A percentile compares a stretch with the other conserved stretches of the same genome.
phyloP scores from a whole-genome alignment of 1,140 invertebrate genomes.

The Andricus grossulariae region DNA sequence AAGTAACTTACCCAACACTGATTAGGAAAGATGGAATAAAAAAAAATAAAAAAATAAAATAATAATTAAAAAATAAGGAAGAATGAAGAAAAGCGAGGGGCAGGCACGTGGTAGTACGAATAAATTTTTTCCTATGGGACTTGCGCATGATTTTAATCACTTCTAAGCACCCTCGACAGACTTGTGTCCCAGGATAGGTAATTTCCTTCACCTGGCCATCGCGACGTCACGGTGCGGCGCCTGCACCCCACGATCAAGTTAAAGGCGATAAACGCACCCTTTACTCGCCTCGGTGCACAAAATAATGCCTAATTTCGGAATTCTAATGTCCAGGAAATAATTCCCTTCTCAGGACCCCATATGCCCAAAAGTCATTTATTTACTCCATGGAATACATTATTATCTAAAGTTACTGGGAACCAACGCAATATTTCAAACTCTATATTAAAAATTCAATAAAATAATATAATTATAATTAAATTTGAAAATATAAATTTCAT shows the following conservation, averaged over 20 bases:
- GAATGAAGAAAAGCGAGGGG: slow-evolving; percentile 45
- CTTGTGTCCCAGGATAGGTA: slow-evolving; percentile 42
- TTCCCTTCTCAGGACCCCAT: too few species aligned
- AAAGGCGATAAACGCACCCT: slow-evolving; percentile 51
- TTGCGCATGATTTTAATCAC: slow-evolving; percentile 46
- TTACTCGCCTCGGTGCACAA: slow-evolving; percentile 49
- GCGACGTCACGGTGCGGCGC: slow-evolving; percentile 61
- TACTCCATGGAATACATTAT: too few species aligned
- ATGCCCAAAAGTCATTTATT: too few species aligned
- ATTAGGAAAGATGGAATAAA: too few species aligned
- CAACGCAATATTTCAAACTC: too few species aligned
- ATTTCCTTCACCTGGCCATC: slow-evolving; percentile 65
- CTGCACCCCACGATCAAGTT: slow-evolving; percentile 40
- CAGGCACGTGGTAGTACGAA: slow-evolving; percentile 58
- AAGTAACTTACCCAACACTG: too few species aligned
- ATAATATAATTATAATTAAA: too few species aligned
- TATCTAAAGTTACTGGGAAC: too few species aligned
- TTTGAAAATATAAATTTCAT: too few species aligned
- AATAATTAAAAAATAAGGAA: slow-evolving; percentile 5
- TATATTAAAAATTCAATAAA: too few species aligned
- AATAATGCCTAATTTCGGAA: not conserved
- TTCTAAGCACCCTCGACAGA: slow-evolving; percentile 41
- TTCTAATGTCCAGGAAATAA: too few species aligned
- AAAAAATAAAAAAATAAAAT: slow-evolving; percentile 22
- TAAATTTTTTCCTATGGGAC: slow-evolving; percentile 44